A percentile compares a stretch with the other conserved stretches of the same genome.
Conservation (phyloP, 2,797 vertebrate species). For the Pseudotriccus pelzelni region DNA sequence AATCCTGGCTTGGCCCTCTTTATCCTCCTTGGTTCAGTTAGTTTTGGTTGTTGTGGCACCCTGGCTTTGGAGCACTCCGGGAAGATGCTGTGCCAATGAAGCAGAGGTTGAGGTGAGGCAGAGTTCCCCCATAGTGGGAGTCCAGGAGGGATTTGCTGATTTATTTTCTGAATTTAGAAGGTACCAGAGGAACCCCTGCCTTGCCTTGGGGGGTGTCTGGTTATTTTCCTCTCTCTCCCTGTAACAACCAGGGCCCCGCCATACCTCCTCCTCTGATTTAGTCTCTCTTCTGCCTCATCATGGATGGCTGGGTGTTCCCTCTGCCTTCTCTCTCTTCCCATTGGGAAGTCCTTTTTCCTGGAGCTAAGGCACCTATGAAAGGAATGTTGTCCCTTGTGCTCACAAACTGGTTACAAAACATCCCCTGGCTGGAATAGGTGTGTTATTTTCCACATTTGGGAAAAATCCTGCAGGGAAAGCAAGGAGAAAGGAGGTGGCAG, state of each 20-base stretch:
- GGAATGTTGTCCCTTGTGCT: background rate
- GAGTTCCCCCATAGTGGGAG: background rate
- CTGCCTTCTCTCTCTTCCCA: background rate
- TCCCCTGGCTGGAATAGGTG: background rate
- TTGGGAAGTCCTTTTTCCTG: background rate
- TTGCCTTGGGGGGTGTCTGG: background rate
- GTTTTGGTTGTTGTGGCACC: too few relatives aligned
- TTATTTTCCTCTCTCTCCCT: background rate
- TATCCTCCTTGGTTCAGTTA: background rate
- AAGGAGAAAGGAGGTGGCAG: background rate
- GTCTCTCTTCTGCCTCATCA: background rate
- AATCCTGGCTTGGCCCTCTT: background rate
- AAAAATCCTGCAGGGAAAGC: background rate
- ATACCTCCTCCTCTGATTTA: background rate
- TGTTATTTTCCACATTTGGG: background rate
- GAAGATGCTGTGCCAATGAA: background rate
- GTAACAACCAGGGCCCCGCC: background rate
- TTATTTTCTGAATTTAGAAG: background rate
- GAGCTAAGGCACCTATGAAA: too few relatives aligned
- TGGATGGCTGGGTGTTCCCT: background rate
- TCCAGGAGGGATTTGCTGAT: background rate
- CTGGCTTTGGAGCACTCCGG: background rate
- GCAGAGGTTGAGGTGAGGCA: background rate
- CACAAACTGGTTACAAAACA: background rate
- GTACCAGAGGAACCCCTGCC: background rate